Conservation (phyloP, 2,113 vertebrate species). For the Stictonetta naevosa region DNA sequence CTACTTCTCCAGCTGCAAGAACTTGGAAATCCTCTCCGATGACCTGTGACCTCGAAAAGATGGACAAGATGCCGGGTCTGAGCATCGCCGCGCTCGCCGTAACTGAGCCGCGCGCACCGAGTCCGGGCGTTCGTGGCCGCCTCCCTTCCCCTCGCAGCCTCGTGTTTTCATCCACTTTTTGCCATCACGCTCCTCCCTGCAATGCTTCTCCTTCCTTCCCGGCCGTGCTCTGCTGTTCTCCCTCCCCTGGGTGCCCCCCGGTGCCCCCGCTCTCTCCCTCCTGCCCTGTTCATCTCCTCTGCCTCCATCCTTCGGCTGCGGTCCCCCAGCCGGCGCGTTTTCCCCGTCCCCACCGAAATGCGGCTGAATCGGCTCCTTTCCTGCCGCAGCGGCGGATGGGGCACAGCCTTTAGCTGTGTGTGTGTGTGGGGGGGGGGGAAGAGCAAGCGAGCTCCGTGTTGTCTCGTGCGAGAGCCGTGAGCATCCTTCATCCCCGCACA, state of each 20-base stretch:
- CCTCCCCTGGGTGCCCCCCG: neutral
- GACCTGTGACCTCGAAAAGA: neutral
- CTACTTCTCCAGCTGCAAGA: neutral
- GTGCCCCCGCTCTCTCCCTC: accelerated
- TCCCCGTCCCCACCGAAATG: neutral
- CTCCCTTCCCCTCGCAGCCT: too few species aligned
- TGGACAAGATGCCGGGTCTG: neutral
- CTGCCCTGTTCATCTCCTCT: neutral
- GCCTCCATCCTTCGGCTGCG: neutral
- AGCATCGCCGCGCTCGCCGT: neutral
- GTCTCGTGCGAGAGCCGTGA: neutral
- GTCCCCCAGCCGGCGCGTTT: neutral
- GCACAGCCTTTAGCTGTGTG: neutral
- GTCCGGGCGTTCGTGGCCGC: too few species aligned
- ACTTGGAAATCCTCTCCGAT: accelerated
- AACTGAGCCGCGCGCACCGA: accelerated
- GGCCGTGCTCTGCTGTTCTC: neutral
- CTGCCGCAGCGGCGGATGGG: accelerated
- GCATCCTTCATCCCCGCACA: conserved; percentile 32
- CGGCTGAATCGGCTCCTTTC: neutral
- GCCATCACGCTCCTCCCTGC: neutral
- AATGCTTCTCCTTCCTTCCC: neutral
- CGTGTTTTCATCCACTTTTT: neutral
- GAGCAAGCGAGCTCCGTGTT: neutral
- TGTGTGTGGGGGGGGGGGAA: neutral